Evolutionary conservation across 2,797 vertebrate genomes (phyloP).

Genomic region (Delichon dasypus): DNA sequence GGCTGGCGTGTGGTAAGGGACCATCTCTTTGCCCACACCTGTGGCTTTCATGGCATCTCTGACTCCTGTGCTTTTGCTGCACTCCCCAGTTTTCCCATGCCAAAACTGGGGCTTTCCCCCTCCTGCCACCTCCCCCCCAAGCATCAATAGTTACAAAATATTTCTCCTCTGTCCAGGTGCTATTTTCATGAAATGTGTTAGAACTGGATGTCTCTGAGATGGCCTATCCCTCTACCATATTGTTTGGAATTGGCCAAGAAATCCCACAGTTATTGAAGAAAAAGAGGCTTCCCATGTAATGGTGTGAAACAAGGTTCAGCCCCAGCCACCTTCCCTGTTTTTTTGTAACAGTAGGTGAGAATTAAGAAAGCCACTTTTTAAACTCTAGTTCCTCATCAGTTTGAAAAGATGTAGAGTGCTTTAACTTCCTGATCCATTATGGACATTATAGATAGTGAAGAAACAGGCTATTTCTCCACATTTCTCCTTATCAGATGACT

Average conservation of each 20-base stretch:
- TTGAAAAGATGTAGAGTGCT: background rate
- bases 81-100: background rate
- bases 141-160: background rate
- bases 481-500: background rate
- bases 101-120: accelerated
- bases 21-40: background rate
- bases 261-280: background rate
- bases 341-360: background rate
- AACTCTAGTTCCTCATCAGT: background rate
- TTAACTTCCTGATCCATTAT: background rate
- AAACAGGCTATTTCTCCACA: background rate
- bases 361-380: background rate
- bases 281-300: background rate
- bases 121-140: no score
- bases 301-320: background rate
- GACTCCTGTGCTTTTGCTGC: accelerated
- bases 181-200: background rate
- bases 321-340: background rate
- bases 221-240: background rate
- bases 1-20: background rate
- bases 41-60: background rate
- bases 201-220: background rate
- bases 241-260: background rate
- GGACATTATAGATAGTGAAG: background rate
- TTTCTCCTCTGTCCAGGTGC: background rate